These are phyloP conservation scores for Spinus pinus DNA, from an alignment of 2,797 vertebrate species.

Conservation along the genomic window DNA sequence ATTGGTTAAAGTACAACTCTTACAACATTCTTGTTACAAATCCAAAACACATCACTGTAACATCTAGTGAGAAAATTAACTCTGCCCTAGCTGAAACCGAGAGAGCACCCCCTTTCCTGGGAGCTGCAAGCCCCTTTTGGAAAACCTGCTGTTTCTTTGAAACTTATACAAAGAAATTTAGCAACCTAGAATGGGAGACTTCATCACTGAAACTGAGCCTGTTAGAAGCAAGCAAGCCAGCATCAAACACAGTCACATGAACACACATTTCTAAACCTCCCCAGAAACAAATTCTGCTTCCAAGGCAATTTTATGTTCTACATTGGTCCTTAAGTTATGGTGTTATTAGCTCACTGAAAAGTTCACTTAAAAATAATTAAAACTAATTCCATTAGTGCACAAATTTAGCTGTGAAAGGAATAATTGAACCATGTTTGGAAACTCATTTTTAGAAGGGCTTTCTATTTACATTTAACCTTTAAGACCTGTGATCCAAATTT, in stretches of 20 bases:
- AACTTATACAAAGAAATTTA: background rate
- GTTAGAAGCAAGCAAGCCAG: background rate
- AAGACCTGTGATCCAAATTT: background rate
- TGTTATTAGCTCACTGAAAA: background rate
- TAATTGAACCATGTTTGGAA: background rate
- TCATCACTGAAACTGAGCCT: background rate
- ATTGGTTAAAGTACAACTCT: background rate
- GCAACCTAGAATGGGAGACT: background rate
- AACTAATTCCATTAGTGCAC: background rate
- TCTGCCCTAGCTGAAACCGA: background rate
- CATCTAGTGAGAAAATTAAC: background rate
- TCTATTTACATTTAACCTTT: background rate
- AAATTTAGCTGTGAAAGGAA: background rate
- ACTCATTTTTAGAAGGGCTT: background rate
- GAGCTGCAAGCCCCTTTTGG: accelerated
- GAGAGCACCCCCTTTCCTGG: background rate
- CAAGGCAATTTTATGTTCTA: background rate
- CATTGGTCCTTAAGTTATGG: background rate
- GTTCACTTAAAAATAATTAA: background rate
- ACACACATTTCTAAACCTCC: background rate
- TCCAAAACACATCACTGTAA: background rate
- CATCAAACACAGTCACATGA: background rate
- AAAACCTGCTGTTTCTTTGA: background rate
- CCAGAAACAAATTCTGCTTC: background rate
- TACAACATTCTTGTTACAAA: background rate